Evolutionary conservation across 2,888 invertebrate species (phyloP), one percentile per base, ranked within the genome.

Genomic region (Pemphredon lugubris): DNA sequence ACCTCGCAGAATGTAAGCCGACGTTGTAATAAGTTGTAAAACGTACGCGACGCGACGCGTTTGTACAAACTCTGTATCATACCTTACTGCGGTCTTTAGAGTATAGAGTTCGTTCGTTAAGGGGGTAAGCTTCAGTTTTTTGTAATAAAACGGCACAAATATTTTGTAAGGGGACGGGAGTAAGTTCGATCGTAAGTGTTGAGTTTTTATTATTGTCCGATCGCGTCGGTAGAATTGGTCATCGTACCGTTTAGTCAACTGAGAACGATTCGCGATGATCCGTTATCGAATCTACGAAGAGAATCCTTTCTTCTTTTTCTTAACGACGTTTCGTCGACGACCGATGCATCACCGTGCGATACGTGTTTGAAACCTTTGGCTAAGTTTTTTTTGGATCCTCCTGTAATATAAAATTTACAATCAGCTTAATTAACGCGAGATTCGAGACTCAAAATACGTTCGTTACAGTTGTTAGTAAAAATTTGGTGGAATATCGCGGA

Each of bases 51-150:
- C 20, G 53, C 60, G 18, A 60, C 59, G 75, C 66, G 71, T 81
- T 84, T 86, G 84, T 84, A 84, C 83, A 86, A 83, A 84, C 76
- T 83, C 79, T 84, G 82, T 86, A 83, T 82, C 70, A 80, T 84
- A 83, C 67, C 54, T 84, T 73, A 73, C 70, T 44, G 73, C 72
- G 74, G 73, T 69, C 71, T 74, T 71, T 72, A 69, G 63, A 58
- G 67, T 75, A 70, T 79, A 77, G 68, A 53, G 63, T 74, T 73
- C 61, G 69, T 72, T 79, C 63, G 64, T 81, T 73, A 73, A 69
- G 42, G 23, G 57, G 44, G 47, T 66, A 78, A 77, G 68, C 58
- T 79, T 59, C 75, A 82, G 66, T 77, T 73, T 72, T 79, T 75
- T 81, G 69, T 77, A 81, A n/a, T 75, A 74, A 78, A 74, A 79